These are phyloP conservation scores for Cercopithecus mona DNA, from an alignment of 2,113 vertebrate species.

Conservation along the genomic window DNA sequence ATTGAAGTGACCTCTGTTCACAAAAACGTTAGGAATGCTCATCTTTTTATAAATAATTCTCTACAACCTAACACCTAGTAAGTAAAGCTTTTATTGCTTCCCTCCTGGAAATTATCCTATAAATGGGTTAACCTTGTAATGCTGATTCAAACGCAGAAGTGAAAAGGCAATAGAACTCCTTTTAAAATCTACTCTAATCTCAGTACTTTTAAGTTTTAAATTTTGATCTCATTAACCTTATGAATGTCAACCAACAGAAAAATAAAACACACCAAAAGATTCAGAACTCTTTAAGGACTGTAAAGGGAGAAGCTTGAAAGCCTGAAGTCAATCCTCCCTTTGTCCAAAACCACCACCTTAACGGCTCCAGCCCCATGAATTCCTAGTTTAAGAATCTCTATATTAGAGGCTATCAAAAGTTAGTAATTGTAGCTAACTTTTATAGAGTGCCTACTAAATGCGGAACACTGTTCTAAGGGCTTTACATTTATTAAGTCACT, in stretches of 20 bases:
- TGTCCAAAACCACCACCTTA: neutral
- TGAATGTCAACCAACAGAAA: neutral
- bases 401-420: neutral
- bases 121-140: neutral
- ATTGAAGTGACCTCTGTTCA: constrained; percentile 6
- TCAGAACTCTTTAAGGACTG: neutral
- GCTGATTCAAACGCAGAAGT: neutral
- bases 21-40: neutral
- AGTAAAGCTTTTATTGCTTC: neutral
- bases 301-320: neutral
- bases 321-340: neutral
- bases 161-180: neutral
- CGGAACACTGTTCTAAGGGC: neutral
- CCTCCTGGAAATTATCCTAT: neutral
- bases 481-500: neutral
- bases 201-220: neutral
- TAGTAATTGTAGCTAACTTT: neutral
- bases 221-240: constrained; percentile 8
- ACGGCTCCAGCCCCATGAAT: neutral
- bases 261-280: neutral
- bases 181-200: neutral
- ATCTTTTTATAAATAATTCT: neutral
- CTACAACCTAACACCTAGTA: neutral
- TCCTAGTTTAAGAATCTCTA: neutral
- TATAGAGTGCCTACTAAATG: neutral